Conservation (phyloP, 2,113 vertebrate genomes). For the Dendropsophus ebraccatus region DNA sequence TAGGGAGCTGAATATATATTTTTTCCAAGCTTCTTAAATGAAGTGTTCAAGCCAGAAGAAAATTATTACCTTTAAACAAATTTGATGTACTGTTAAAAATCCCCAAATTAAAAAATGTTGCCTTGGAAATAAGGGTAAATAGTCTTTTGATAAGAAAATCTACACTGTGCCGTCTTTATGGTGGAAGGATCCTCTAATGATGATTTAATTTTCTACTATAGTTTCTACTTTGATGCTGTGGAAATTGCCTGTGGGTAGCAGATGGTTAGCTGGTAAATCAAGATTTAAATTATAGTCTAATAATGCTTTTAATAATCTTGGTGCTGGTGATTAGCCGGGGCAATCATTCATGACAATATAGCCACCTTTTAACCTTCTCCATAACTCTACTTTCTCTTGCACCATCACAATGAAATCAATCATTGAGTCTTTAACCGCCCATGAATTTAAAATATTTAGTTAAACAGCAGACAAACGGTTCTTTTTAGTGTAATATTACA, state of each 20-base stretch:
- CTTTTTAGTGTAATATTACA: neutral
- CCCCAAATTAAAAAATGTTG: neutral
- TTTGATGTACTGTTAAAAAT: slow-evolving; percentile 21
- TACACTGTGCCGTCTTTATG: neutral
- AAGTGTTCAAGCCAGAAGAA: neutral
- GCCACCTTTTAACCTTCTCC: slow-evolving; percentile 53
- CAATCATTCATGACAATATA: slow-evolving; percentile 25
- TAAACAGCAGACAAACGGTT: too few species aligned
- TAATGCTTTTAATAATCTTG: slow-evolving; percentile 61
- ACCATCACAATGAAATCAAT: slow-evolving; percentile 28
- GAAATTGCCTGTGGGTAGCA: slow-evolving; percentile 62
- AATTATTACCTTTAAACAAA: slow-evolving; percentile 24
- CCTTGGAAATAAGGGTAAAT: neutral
- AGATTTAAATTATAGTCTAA: slow-evolving; percentile 52
- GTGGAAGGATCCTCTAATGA: slow-evolving; percentile 33
- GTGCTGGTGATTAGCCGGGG: slow-evolving; percentile 53
- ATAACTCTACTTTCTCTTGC: slow-evolving; percentile 29
- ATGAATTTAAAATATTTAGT: slow-evolving; percentile 11
- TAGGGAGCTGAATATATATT: neutral
- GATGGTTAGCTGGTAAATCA: slow-evolving; percentile 61
- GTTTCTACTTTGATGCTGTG: slow-evolving; percentile 56
- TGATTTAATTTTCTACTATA: slow-evolving; percentile 58
- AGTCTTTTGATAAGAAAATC: slow-evolving; percentile 5
- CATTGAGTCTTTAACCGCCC: slow-evolving; percentile 5
- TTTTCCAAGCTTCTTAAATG: neutral